Percentiles rank a stretch among this genome's conserved stretches.
Evolutionary conservation across 2,113 vertebrate species (phyloP).

Genomic region (Cercocebus atys): DNA sequence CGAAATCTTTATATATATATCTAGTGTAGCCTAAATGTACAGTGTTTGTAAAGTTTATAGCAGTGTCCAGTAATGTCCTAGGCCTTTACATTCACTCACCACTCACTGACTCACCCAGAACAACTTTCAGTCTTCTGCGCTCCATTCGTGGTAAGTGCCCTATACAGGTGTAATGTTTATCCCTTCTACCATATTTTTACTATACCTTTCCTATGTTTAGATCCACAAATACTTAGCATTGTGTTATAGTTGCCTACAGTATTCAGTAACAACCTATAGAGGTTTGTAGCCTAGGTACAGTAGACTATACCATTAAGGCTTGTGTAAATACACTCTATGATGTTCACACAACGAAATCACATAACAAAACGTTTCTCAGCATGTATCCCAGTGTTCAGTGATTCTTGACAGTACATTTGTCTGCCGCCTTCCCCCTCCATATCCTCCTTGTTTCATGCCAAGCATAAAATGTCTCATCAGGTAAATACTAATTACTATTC

Average conservation of each 20-base stretch:
- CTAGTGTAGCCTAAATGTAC: background rate
- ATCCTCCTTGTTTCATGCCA: background rate
- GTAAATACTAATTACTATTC: background rate
- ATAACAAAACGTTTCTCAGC: background rate
- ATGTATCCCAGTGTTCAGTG: background rate
- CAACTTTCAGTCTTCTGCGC: background rate
- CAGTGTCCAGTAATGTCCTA: background rate
- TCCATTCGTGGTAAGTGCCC: background rate
- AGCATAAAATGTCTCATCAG: background rate
- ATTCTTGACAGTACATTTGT: background rate
- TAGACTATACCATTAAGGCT: background rate
- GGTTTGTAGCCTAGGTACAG: background rate
- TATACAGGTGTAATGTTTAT: background rate
- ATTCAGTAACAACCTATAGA: background rate
- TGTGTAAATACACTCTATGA: background rate
- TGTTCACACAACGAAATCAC: background rate
- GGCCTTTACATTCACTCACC: background rate
- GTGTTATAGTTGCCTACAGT: background rate
- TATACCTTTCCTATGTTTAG: background rate
- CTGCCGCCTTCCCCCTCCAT: background rate
- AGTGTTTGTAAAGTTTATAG: background rate
- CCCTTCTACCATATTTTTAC: background rate
- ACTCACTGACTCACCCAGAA: background rate
- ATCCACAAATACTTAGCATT: background rate
- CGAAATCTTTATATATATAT: too few species aligned